phyloP scores from a whole-genome alignment of 2,888 invertebrate species.

The Minunthozetes semirufus region DNA sequence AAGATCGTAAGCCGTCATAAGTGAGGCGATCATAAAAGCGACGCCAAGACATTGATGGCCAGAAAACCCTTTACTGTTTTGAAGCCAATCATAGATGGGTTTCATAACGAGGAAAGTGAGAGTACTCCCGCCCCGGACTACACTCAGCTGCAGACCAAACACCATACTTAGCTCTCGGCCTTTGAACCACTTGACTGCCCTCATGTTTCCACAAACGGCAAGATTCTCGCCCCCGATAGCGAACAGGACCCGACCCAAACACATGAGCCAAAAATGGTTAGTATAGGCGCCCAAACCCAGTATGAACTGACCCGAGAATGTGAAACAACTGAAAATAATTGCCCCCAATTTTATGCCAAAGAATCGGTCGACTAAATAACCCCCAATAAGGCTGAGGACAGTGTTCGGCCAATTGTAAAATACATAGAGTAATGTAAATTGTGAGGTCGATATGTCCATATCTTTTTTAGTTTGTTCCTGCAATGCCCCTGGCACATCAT shows the following conservation, averaged over 20 bases:
- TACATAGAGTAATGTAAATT: constrained; percentile 81
- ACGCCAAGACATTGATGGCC: constrained; percentile 63
- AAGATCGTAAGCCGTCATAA: constrained; percentile 76
- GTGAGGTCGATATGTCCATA: constrained; percentile 67
- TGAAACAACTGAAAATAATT: constrained; percentile 77
- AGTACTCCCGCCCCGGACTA: constrained; percentile 65
- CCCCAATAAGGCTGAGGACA: constrained; percentile 86
- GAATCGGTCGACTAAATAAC: constrained; percentile 85
- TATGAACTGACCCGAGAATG: constrained; percentile 75
- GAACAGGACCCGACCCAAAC: constrained; percentile 78
- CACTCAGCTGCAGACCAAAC: constrained; percentile 89
- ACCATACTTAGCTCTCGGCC: constrained; percentile 96
- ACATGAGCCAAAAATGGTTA: constrained; percentile 78
- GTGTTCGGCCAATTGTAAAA: constrained; percentile 98
- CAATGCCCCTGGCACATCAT: constrained; percentile 89
- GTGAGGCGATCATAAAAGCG: constrained; percentile 66
- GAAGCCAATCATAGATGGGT: constrained; percentile 75
- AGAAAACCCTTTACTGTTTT: constrained; percentile 50
- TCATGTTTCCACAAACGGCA: constrained; percentile 92
- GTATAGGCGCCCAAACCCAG: constrained; percentile 78
- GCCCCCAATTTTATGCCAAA: constrained; percentile 91
- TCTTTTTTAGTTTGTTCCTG: constrained; percentile 78
- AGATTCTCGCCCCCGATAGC: constrained; percentile 92
- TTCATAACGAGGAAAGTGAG: constrained; percentile 56
- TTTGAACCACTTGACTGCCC: constrained; percentile 95